A percentile compares a stretch with the other conserved stretches of the same genome.
These are phyloP conservation scores for Cistogaster globosa DNA, from an alignment of 2,888 invertebrate species.

Conservation along the genomic window DNA sequence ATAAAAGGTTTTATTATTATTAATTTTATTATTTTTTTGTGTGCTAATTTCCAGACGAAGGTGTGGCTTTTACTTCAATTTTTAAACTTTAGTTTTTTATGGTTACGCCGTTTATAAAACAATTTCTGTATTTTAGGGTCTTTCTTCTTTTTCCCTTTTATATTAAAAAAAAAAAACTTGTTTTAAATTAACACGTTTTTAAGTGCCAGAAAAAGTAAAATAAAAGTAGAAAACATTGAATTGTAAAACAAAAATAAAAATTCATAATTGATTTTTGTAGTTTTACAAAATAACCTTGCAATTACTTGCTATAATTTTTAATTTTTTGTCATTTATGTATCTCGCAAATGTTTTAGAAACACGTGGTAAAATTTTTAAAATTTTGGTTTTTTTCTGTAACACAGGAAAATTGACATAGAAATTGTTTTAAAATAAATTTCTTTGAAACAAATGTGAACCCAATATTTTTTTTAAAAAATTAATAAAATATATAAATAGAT, in stretches of 20 bases:
- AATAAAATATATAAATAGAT: not conserved
- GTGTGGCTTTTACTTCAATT: not conserved
- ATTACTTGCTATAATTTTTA: not conserved
- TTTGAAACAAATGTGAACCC: not conserved
- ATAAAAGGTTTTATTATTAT: not conserved
- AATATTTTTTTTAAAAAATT: not conserved
- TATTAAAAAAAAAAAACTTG: not conserved
- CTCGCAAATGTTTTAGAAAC: not conserved
- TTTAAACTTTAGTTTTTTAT: not conserved
- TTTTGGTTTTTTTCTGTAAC: too few relatives aligned
- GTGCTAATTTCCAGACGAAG: slow-evolving; percentile 1
- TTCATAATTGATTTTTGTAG: not conserved
- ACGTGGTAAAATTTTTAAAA: not conserved
- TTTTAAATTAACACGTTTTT: slow-evolving; percentile 14
- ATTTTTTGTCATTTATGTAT: not conserved
- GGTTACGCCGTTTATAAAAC: not conserved
- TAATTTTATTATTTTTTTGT: not conserved
- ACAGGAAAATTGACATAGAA: not conserved
- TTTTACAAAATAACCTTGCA: slow-evolving; percentile 25
- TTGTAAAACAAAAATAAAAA: slow-evolving; percentile 1
- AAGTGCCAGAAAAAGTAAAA: not conserved
- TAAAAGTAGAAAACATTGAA: too few relatives aligned
- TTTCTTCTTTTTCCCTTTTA: not conserved
- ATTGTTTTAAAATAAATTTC: not conserved
- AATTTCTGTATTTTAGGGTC: too few relatives aligned